These are phyloP conservation scores for Clarias batrachus DNA, from an alignment of 2,113 vertebrate species.

Conservation along the genomic window DNA sequence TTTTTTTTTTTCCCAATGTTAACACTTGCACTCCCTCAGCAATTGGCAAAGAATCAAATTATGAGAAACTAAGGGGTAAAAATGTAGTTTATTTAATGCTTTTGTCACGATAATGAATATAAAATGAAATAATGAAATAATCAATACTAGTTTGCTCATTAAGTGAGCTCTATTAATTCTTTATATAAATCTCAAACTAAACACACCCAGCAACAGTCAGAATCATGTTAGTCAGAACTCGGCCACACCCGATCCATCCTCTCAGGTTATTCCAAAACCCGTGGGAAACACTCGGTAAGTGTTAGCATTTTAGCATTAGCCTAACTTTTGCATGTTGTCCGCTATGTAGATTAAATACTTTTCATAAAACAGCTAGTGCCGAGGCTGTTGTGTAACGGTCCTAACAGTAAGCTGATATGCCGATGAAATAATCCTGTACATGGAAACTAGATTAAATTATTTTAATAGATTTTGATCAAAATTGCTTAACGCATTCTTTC, in stretches of 20 bases:
- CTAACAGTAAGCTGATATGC: not conserved
- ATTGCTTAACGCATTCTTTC: not conserved
- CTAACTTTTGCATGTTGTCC: slow-evolving; percentile 4
- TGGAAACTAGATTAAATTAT: not conserved
- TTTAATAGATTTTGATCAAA: not conserved
- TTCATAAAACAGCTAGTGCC: not conserved
- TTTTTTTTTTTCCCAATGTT: not conserved
- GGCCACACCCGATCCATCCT: not conserved
- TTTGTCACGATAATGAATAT: not conserved
- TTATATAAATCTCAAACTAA: not conserved
- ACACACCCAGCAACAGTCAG: not conserved
- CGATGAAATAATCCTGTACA: no score
- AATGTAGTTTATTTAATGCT: not conserved
- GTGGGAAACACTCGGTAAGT: not conserved
- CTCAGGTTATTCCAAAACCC: not conserved
- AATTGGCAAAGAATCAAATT: not conserved
- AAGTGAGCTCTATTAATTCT: not conserved
- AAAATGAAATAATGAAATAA: not conserved
- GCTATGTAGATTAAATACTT: not conserved
- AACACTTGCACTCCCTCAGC: not conserved
- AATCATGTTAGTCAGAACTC: not conserved
- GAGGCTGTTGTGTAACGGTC: not conserved
- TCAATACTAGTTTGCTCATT: not conserved
- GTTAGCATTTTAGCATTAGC: not conserved
- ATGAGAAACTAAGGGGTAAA: not conserved